A percentile compares a stretch with the other conserved stretches of the same genome.
Evolutionary conservation across 2,797 vertebrate genomes (phyloP).

Genomic region (Todus mexicanus): DNA sequence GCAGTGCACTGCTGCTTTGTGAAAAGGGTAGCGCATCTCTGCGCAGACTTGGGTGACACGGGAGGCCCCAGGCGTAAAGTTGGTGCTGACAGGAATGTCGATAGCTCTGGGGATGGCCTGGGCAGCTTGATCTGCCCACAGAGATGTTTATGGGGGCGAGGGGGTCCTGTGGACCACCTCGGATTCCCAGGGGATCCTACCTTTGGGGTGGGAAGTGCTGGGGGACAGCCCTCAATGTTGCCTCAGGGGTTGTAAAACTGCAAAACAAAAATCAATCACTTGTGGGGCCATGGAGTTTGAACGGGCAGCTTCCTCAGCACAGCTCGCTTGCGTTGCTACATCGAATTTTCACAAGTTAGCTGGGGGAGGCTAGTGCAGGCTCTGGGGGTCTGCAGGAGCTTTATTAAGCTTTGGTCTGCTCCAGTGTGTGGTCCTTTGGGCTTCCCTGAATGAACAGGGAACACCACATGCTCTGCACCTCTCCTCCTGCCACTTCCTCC

Average conservation of each 20-base stretch:
- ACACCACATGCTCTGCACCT: background rate
- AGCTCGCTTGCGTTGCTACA: background rate
- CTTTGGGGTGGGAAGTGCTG: background rate
- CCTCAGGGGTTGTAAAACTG: background rate
- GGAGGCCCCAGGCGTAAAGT: background rate
- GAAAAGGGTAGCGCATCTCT: conserved; percentile 28
- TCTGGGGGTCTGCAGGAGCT: background rate
- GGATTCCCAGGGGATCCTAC: background rate
- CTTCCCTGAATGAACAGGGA: background rate
- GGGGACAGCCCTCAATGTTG: background rate
- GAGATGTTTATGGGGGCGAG: background rate
- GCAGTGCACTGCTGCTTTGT: conserved; percentile 35
- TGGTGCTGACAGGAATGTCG: background rate
- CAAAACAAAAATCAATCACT: background rate
- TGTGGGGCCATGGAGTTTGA: background rate
- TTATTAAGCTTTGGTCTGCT: background rate
- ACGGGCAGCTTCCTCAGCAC: background rate
- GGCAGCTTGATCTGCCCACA: background rate
- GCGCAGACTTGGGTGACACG: background rate
- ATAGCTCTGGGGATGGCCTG: background rate
- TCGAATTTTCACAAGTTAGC: background rate
- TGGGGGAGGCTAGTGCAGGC: background rate
- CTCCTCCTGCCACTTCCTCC: too few species aligned
- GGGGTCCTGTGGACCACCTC: background rate
- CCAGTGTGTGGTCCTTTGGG: background rate